Base-by-base conservation (phyloP, 2,113 vertebrate genomes). In the Prionailurus bengalensis region DNA sequence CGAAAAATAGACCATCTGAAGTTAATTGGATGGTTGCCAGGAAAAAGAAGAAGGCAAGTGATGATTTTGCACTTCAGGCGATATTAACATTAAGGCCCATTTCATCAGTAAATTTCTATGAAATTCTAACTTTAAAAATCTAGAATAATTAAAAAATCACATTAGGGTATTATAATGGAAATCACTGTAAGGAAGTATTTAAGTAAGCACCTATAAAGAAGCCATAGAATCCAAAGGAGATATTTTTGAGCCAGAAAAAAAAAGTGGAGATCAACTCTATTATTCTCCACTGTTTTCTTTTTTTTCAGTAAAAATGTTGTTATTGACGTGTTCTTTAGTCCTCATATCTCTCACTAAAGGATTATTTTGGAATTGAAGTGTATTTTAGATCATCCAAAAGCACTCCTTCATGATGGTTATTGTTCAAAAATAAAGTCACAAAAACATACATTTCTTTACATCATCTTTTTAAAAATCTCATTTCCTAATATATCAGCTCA, bases 401-500 rank as follows among this genome's bases (percentile, higher is more conserved):
- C 21, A 88, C 23, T 70, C 31, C 17, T 10, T 92, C 9, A 15
- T 31, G 17, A 88, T 80, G 53, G 10, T 25, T 91, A 66, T 27
- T 71, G 31, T 90, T 95, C 23, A 96, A 89, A 91, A 95, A 42
- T 79, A 80, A 93, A 92, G 16, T 66, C 0, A 92, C 45, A 95
- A 86, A 94, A 83, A 66, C 29, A 84, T 19, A n/a, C 2, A 63
- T 23, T 23, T 96, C 39, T 93, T 78, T 25, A 45, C 53, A 33
- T 68, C 58, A 92, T 81, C 90, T 96, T 91, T 82, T 95, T 31
- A 21, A 25, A 55, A 70, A 84, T 76, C 89, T 96, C 92, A 97
- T 97, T 97, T 97, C 91, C 94, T 96, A 85, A 92, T 95, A 88
- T 83, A 97, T 98, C 94, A 97, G 12, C 48, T 81, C 53, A 74